Evolutionary conservation across 2,113 vertebrate species (phyloP), one percentile per base, ranked within the genome.

Genomic region (Speoplatyrhinus poulsoni): DNA sequence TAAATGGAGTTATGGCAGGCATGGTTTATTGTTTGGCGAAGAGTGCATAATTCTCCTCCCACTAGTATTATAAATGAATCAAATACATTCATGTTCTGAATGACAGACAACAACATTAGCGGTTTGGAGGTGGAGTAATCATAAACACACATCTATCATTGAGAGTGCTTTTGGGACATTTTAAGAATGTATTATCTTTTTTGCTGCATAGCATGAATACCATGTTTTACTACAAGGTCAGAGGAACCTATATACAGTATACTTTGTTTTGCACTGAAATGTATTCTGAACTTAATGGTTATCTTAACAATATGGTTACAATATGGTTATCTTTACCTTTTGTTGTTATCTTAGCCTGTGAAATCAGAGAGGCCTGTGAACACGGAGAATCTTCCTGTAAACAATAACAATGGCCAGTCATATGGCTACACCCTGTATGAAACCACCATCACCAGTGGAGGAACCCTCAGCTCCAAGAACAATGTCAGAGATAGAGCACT

Each of bases 351-450:
- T 3, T 65, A 98, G 96, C 93, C 92, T 1, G 13, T 90, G 32
- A 88, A 71, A 63, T 94, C 93, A 2, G 94, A 95, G 50, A 36
- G 65, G 1, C 95, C 96, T 0, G 47, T 97, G 67, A 98, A 94
- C 83, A 96, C 97, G 95, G 96, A 98, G 87, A 96, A 94, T 5
- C 85, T 98, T 17, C 93, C 88, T 0, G 80, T 94, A 1, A 96
- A 96, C 3, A 81, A 92, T 9, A 92, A 91, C 65, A 93, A 87
- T 0, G 96, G 96, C 46, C 96, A 98, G 89, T 91, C 94, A 0
- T 94, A 93, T 1, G 96, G 96, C 0, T 98, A 98, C 13, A 93
- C 93, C 0, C 91, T 98, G 33, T 98, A 98, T 0, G 95, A 96
- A 89, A 94, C 94, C 3, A 89, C 90, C 65, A 93, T 98, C 19